Percentiles rank a stretch among this genome's conserved stretches.
phyloP scores from a whole-genome alignment of 2,888 invertebrate species.

The Acanthosoma haemorrhoidale region DNA sequence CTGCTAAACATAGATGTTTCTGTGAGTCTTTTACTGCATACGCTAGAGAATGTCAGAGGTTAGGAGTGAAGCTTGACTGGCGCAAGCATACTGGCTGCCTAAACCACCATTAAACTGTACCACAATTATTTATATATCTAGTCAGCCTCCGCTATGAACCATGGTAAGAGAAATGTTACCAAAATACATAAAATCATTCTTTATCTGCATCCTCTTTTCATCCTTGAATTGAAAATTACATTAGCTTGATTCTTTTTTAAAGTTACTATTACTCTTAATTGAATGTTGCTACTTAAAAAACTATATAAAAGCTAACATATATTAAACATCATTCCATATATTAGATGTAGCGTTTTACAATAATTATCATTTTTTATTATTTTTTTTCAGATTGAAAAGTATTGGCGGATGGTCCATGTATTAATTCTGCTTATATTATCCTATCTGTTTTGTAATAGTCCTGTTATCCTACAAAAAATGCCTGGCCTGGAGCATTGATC shows the following conservation, averaged over 20 bases:
- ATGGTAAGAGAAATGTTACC: not conserved
- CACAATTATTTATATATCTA: slow-evolving; percentile 1
- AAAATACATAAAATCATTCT: not conserved
- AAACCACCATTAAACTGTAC: not conserved
- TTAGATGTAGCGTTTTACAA: too few relatives aligned
- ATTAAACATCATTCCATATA: too few relatives aligned
- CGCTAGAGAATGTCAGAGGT: slow-evolving; percentile 75
- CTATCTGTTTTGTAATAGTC: not conserved
- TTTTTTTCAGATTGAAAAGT: not conserved
- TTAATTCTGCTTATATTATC: slow-evolving; percentile 14
- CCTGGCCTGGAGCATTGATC: slow-evolving; percentile 17
- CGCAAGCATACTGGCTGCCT: slow-evolving; percentile 60
- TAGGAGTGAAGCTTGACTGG: slow-evolving; percentile 73
- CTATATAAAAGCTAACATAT: too few relatives aligned
- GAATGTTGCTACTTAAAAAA: too few relatives aligned
- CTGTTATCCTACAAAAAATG: not conserved
- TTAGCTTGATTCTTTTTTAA: too few relatives aligned
- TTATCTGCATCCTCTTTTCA: too few relatives aligned
- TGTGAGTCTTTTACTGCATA: slow-evolving; percentile 88
- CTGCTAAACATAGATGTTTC: slow-evolving; percentile 63
- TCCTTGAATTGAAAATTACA: too few relatives aligned
- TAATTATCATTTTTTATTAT: not conserved
- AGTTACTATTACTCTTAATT: too few relatives aligned
- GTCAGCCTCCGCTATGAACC: slow-evolving; percentile 16
- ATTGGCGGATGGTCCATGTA: not conserved